phyloP scores from a whole-genome alignment of 2,113 vertebrate genomes.

The Plecotus auritus region DNA sequence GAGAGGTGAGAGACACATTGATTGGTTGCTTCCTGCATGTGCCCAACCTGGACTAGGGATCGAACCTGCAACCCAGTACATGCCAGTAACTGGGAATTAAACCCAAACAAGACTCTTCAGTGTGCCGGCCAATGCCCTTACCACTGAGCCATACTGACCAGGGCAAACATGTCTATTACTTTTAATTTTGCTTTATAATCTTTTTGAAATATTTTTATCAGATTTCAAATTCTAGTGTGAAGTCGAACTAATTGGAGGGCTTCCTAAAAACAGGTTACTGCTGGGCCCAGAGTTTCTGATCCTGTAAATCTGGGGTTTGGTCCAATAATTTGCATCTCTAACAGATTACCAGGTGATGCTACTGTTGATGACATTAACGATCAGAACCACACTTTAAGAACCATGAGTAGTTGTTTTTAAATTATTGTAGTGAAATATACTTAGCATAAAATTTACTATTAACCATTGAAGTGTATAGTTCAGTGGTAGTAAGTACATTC shows the following conservation, averaged over 20 bases:
- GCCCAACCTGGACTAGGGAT: too few species aligned
- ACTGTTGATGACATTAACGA: not conserved
- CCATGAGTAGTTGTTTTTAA: not conserved
- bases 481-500: not conserved
- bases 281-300: not conserved
- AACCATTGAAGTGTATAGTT: not conserved
- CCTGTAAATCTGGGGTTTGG: not conserved
- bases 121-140: too few species aligned
- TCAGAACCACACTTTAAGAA: not conserved
- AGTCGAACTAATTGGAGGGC: not conserved
- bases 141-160: too few species aligned
- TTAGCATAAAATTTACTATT: not conserved
- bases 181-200: slow-evolving; percentile 27
- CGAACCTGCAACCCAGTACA: too few species aligned
- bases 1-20: too few species aligned
- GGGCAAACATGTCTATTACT: not conserved
- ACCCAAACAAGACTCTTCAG: too few species aligned
- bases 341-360: not conserved
- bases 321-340: not conserved
- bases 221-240: not conserved
- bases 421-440: not conserved
- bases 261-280: not conserved
- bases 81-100: too few species aligned
- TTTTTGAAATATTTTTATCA: not conserved
- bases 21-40: too few species aligned